Conservation (phyloP, 2,888 invertebrate species). For the Heteromyza rotundicornis region DNA sequence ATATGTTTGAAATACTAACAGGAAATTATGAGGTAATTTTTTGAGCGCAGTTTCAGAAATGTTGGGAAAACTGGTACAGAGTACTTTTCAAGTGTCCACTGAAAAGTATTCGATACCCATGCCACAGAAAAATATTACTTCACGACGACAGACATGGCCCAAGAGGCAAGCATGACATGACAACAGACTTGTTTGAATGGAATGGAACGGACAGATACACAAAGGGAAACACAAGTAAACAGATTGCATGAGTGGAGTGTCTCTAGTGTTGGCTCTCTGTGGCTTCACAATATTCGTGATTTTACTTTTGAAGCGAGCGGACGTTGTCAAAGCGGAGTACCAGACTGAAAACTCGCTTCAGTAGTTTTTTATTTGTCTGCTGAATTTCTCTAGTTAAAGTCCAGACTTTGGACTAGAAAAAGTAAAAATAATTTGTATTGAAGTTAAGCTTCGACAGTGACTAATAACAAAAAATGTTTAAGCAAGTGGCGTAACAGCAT, state of each 20-base stretch:
- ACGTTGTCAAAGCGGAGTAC: too few species aligned
- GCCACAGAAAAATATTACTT: too few species aligned
- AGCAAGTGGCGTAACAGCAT: neutral
- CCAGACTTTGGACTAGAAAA: neutral
- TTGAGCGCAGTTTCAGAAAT: too few species aligned
- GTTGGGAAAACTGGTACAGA: too few species aligned
- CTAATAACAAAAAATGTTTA: neutral
- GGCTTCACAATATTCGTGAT: constrained; percentile 2
- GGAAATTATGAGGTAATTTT: constrained; percentile 24
- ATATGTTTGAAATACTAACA: constrained; percentile 11
- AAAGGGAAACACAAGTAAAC: too few species aligned
- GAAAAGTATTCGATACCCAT: neutral
- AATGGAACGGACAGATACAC: too few species aligned
- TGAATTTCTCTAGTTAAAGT: neutral
- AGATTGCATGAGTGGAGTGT: too few species aligned
- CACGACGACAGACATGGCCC: too few species aligned
- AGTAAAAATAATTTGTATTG: neutral
- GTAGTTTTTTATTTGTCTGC: neutral
- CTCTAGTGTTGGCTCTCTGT: too few species aligned
- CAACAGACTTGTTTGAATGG: neutral
- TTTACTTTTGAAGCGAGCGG: neutral
- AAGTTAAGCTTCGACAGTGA: neutral
- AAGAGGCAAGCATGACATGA: neutral
- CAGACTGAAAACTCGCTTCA: too few species aligned
- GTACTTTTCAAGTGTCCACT: neutral